Conservation (phyloP, 53 echinoderm and acorn worm species). For the Paelopatides confundens region DNA sequence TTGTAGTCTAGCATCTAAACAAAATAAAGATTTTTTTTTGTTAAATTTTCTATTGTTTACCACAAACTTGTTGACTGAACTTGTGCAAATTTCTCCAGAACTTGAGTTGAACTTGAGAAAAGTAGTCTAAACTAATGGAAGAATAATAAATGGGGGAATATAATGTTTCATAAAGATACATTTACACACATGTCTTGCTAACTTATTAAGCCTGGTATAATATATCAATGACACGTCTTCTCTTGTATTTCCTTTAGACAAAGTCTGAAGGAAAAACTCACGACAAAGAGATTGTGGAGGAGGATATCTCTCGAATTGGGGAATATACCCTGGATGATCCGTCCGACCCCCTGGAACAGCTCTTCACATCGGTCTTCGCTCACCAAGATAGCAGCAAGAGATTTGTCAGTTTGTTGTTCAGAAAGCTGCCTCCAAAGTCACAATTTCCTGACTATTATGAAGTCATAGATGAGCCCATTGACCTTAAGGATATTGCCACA, state of each 20-base stretch:
- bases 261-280: not conserved
- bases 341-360: conserved; percentile 79
- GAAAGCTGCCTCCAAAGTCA: conserved; percentile 89
- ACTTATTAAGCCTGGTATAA: no score
- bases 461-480: conserved; percentile 92
- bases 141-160: no score
- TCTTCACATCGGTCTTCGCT: conserved; percentile 91
- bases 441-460: conserved; percentile 98
- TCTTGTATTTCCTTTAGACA: not conserved
- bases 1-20: no score
- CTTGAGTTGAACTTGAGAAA: no score
- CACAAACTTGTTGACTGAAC: no score
- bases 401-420: conserved; percentile 88
- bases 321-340: conserved; percentile 81
- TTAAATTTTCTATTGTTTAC: no score
- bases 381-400: conserved; percentile 77
- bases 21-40: no score
- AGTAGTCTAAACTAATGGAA: no score
- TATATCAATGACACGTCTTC: no score
- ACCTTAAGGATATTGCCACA: conserved; percentile 92
- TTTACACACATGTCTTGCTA: no score
- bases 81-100: no score
- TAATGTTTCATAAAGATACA: no score
- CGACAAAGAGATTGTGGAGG: not conserved
- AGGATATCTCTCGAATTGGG: not conserved